Percentiles rank a stretch among this genome's conserved stretches.
phyloP scores from a whole-genome alignment of 2,797 vertebrate genomes.

The Alcedo atthis region DNA sequence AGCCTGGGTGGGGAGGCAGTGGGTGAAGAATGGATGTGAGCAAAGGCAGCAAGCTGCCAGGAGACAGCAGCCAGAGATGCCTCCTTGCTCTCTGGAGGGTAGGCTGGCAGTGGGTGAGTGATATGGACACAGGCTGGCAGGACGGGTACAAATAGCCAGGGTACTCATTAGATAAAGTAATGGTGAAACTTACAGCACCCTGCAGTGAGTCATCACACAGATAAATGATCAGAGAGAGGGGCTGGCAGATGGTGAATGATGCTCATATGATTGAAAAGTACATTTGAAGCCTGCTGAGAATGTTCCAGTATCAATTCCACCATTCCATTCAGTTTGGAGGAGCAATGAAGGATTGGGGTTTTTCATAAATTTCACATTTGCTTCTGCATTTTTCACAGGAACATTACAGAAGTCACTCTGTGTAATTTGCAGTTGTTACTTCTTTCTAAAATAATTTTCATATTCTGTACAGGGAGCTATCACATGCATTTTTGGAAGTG shows the following conservation, averaged over 20 bases:
- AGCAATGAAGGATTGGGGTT: background rate
- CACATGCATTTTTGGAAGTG: background rate
- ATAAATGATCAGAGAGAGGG: conserved; percentile 45
- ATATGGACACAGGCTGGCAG: conserved; percentile 5
- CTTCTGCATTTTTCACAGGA: conserved; percentile 26
- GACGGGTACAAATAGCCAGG: background rate
- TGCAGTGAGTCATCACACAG: conserved; percentile 51
- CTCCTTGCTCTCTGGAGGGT: background rate
- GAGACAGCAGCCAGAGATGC: background rate
- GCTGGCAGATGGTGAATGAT: conserved; percentile 63
- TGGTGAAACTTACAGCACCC: conserved; percentile 35
- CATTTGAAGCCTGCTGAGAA: conserved; percentile 50
- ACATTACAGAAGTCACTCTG: background rate
- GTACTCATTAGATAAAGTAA: conserved; percentile 61
- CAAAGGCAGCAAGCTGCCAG: background rate
- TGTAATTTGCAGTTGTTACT: background rate
- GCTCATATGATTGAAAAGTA: conserved; percentile 58
- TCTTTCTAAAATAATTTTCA: conserved; percentile 9
- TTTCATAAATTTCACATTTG: conserved; percentile 32
- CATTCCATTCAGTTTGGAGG: background rate
- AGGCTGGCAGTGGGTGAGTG: conserved; percentile 31
- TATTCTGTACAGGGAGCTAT: background rate
- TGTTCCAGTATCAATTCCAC: conserved; percentile 24
- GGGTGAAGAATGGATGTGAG: background rate
- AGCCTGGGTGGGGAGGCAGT: accelerated